Base-by-base conservation (phyloP, 2,888 invertebrate species). In the Lydus trimaculatus region DNA sequence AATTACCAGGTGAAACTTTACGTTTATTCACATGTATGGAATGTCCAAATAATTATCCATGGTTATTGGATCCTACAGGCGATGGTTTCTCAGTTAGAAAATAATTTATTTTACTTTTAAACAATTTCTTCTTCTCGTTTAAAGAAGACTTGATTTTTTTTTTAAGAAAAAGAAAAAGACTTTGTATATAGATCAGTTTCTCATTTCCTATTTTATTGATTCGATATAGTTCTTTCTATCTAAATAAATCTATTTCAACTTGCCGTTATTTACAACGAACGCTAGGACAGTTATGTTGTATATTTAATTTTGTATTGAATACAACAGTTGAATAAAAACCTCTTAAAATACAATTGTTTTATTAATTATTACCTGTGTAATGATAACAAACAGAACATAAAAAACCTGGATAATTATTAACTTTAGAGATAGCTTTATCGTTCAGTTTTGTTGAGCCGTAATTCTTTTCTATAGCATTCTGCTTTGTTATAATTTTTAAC, bases 21-120 rank as follows among this genome's bases (percentile, higher is more conserved):
- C 92, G 96, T 84, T 89, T 97, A 69, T 96, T 96, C 88, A 97
- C 97, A 66, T 97, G 97, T 86, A 95, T 96, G 94, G 96, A 97
- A 85, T 97, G 97, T 85, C 97, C 97, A 71, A 94, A 96, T 84
- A 95, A 96, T 86, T 97, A 97, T 83, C 97, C 97, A 66, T 97
- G 96, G 96, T 92, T 97, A 81, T 88, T 96, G 80, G 96, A 97
- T 87, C 96, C 96, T 73, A 96, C 96, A 81, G 97, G 96, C 81
- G 96, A 97, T 87, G 96, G 96, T 80, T 95, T 95, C 89, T 92
- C 91, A 82, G 92, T 91, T 83, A 94, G 90, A 87, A 91, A 91
- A 87, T 92, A 90, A 90, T 87, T 86, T 81, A 80, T 79, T 79
- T 73, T 71, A 75, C 74, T 75, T 73, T 66, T 73, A 76, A 72